Evolutionary conservation across 2,888 invertebrate genomes (phyloP).

Genomic region (Carterocephalus palaemon): DNA sequence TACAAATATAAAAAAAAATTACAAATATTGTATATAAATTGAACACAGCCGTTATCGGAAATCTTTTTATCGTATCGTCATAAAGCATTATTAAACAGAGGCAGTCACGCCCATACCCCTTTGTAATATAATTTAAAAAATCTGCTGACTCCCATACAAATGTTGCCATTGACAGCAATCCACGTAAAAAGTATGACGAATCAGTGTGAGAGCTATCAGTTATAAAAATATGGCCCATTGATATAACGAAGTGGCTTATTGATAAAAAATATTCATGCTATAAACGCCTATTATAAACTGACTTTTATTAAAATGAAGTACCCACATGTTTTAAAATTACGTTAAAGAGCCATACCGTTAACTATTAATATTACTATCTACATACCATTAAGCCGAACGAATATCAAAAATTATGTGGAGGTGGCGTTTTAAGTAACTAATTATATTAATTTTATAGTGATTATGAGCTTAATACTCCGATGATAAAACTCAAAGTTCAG

Average conservation of each 20-base stretch:
- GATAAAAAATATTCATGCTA: slow-evolving; percentile 58
- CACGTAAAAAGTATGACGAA: slow-evolving; percentile 67
- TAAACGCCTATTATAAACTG: slow-evolving; percentile 44
- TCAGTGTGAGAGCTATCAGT: slow-evolving; percentile 56
- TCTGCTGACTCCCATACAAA: slow-evolving; percentile 24
- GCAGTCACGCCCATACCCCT: slow-evolving; percentile 35
- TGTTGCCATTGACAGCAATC: slow-evolving; percentile 51
- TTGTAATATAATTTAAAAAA: slow-evolving; percentile 35
- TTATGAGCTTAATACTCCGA: background rate
- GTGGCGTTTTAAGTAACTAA: slow-evolving; percentile 20
- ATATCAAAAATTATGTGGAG: slow-evolving; percentile 23
- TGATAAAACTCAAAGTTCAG: background rate
- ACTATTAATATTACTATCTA: slow-evolving; percentile 19
- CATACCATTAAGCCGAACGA: slow-evolving; percentile 12
- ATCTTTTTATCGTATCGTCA: background rate
- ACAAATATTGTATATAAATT: background rate
- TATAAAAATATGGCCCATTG: slow-evolving; percentile 42
- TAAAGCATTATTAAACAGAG: slow-evolving; percentile 29
- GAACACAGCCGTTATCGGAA: too few species aligned
- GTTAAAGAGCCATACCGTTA: slow-evolving; percentile 26
- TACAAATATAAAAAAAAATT: background rate
- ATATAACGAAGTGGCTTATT: slow-evolving; percentile 45
- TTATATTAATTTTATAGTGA: slow-evolving; percentile 7
- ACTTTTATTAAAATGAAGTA: slow-evolving; percentile 56
- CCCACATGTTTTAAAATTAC: slow-evolving; percentile 57